Evolutionary conservation across 2,113 vertebrate species (phyloP).

Genomic region (Cnemophilus loriae): DNA sequence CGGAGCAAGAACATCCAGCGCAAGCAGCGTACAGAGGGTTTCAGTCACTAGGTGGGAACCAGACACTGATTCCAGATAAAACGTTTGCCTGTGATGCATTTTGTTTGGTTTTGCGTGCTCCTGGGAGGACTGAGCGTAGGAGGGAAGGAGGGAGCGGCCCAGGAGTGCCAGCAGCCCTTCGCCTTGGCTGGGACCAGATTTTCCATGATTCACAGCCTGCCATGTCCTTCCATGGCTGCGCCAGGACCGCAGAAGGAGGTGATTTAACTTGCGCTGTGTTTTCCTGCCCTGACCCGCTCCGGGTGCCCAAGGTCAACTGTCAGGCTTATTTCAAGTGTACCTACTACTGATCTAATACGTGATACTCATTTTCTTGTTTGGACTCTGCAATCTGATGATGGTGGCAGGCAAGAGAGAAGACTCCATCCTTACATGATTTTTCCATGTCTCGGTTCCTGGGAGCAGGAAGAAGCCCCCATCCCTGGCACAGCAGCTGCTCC

Average conservation of each 20-base stretch:
- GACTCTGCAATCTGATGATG: background rate
- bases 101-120: background rate
- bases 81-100: fast-evolving
- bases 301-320: background rate
- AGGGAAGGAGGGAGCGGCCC: fast-evolving
- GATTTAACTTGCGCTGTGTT: fast-evolving
- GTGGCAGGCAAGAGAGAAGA: background rate
- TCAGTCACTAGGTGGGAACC: background rate
- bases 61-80: background rate
- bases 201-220: fast-evolving
- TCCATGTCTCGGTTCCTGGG: background rate
- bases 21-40: fast-evolving
- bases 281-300: background rate
- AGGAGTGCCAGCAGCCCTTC: fast-evolving
- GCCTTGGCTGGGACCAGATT: fast-evolving
- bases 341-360: fast-evolving
- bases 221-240: background rate
- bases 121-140: background rate
- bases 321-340: background rate
- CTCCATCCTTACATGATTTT: background rate
- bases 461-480: background rate
- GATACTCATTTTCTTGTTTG: background rate
- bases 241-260: fast-evolving
- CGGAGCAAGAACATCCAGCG: fast-evolving
- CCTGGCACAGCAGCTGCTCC: background rate